Evolutionary conservation across 2,113 vertebrate species (phyloP).

Genomic region (Microtus richardsoni): DNA sequence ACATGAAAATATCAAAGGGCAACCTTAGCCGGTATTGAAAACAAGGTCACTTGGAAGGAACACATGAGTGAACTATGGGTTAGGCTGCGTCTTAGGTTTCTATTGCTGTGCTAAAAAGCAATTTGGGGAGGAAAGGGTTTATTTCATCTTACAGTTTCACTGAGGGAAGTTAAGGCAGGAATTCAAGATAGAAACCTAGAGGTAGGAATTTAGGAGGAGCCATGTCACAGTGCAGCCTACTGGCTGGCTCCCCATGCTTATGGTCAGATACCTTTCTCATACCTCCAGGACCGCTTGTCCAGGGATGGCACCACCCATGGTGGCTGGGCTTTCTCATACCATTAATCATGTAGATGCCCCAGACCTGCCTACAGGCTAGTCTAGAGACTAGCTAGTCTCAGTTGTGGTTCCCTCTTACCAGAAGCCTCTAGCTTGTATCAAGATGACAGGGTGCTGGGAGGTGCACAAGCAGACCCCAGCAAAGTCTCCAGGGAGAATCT

Average conservation of each 20-base stretch:
- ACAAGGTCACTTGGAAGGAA: background rate
- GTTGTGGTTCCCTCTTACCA: background rate
- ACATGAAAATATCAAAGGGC: background rate
- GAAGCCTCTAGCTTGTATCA: background rate
- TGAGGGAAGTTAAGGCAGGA: background rate
- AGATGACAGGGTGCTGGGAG: rapidly evolving
- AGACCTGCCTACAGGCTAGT: background rate
- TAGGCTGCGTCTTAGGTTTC: background rate
- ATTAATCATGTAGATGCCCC: no score
- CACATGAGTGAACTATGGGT: background rate
- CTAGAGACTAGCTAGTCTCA: background rate
- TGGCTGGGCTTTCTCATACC: background rate
- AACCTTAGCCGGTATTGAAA: background rate
- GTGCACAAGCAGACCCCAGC: background rate
- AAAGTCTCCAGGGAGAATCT: background rate
- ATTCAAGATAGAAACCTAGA: background rate
- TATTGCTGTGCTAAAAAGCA: background rate
- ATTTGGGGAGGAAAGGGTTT: no score
- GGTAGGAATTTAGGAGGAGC: background rate
- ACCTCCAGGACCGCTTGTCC: background rate
- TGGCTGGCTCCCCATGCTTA: background rate
- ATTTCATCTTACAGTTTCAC: background rate
- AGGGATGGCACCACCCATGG: background rate
- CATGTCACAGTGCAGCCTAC: background rate
- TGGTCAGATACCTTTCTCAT: background rate